Percentiles rank a stretch among this genome's conserved stretches.
Conservation (phyloP, 30 jellyfish, hydroid and myxozoan genomes). For the Aurelia coerulea region DNA sequence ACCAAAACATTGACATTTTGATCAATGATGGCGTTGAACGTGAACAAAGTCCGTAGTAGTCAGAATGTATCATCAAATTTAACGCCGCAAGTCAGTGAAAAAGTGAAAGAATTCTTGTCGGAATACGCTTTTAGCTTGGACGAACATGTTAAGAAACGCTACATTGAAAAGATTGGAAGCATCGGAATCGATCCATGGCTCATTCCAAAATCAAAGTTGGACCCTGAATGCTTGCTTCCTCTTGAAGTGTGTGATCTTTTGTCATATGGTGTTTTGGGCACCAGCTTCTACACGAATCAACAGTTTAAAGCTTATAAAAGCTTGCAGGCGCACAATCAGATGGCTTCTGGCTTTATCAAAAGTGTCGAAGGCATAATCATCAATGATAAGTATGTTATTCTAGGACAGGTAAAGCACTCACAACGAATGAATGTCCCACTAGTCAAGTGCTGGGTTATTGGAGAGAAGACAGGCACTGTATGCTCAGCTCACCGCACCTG, state of each 20-base stretch:
- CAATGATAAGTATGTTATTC: conserved; percentile 19
- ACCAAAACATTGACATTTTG: too few species aligned
- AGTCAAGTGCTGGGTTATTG: conserved; percentile 34
- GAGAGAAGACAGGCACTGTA: conserved; percentile 57
- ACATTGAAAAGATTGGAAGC: not conserved
- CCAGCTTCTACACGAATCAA: too few species aligned
- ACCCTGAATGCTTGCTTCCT: too few species aligned
- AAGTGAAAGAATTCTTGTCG: not conserved
- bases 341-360: conserved; percentile 56
- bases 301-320: too few species aligned
- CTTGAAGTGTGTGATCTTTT: too few species aligned
- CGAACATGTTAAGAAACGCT: not conserved
- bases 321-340: not conserved
- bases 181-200: too few species aligned
- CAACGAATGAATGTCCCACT: conserved; percentile 68
- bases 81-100: too few species aligned
- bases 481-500: conserved; percentile 53
- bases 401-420: conserved; percentile 61
- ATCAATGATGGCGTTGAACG: too few species aligned
- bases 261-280: too few species aligned
- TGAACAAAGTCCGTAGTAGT: too few species aligned
- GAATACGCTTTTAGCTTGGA: not conserved
- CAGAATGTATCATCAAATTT: too few species aligned
- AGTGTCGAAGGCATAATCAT: conserved; percentile 48
- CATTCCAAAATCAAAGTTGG: too few species aligned